These are phyloP conservation scores for Chaenocephalus aceratus DNA, from an alignment of 2,113 vertebrate species.

Conservation along the genomic window DNA sequence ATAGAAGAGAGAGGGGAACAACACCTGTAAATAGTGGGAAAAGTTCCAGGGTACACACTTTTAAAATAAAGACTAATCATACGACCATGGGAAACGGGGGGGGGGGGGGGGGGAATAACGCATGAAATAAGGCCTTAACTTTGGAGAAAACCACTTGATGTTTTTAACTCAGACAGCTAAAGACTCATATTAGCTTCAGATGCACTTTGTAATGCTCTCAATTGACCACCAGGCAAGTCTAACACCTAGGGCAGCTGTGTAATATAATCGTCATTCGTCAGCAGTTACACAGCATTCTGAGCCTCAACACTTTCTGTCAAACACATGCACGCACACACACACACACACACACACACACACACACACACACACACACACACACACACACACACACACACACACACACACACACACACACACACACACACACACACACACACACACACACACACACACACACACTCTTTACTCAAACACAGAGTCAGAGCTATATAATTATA, in stretches of 20 bases:
- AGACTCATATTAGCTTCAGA: background rate
- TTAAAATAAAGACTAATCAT: too few relatives aligned
- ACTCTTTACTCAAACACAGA: conserved; percentile 7
- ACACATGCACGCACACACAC: background rate
- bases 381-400: conserved; percentile 7
- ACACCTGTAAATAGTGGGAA: background rate
- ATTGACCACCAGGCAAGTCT: conserved; percentile 19
- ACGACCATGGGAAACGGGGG: background rate
- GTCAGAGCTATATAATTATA: conserved; percentile 55
- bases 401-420: conserved; percentile 18
- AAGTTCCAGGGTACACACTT: too few relatives aligned
- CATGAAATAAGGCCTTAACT: background rate
- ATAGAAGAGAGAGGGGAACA: background rate
- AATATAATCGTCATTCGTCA: conserved; percentile 8
- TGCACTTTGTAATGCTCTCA: background rate
- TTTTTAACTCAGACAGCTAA: background rate
- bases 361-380: conserved; percentile 13
- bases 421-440: conserved; percentile 1
- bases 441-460: conserved; percentile 26
- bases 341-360: conserved; percentile 1
- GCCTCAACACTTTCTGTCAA: conserved; percentile 1
- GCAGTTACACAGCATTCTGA: conserved; percentile 36
- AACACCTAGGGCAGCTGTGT: conserved; percentile 31
- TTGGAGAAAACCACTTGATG: background rate
- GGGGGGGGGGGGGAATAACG: too few relatives aligned